A percentile compares a stretch with the other conserved stretches of the same genome.
Evolutionary conservation across 1,140 invertebrate genomes (phyloP).

Genomic region (Temnothorax nylanderi): DNA sequence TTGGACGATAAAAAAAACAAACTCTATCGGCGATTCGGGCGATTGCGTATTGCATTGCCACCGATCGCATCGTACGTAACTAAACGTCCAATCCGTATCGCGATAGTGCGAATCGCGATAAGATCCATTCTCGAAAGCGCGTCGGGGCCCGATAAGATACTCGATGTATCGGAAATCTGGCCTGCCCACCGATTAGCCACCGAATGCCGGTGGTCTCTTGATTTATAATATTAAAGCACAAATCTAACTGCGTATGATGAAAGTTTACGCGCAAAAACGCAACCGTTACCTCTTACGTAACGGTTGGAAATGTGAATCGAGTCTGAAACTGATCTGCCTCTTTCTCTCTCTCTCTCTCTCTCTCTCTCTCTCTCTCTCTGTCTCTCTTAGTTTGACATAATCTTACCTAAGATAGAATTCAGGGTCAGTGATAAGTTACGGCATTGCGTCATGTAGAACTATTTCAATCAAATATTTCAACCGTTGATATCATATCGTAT

Average conservation of each 20-base stretch:
- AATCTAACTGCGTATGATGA: background rate
- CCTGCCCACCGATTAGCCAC: conserved; percentile 33
- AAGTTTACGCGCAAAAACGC: conserved; percentile 7
- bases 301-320: conserved; percentile 25
- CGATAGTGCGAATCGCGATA: conserved; percentile 31
- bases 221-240: background rate
- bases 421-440: conserved; percentile 48
- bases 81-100: conserved; percentile 20
- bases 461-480: conserved; percentile 33
- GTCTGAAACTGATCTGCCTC: conserved; percentile 5
- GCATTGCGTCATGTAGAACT: conserved; percentile 12
- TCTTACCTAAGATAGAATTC: conserved; percentile 55
- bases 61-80: background rate
- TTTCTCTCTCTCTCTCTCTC: background rate
- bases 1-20: conserved; percentile 27
- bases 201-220: background rate
- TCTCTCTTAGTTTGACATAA: conserved; percentile 14
- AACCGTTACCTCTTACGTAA: conserved; percentile 20
- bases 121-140: conserved; percentile 58
- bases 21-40: background rate
- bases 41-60: conserved; percentile 14
- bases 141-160: conserved; percentile 69
- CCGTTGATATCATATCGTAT: conserved; percentile 2
- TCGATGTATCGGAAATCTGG: conserved; percentile 57
- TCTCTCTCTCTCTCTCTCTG: background rate